Evolutionary conservation across 2,797 vertebrate species (phyloP).

Genomic region (Leontopithecus rosalia): DNA sequence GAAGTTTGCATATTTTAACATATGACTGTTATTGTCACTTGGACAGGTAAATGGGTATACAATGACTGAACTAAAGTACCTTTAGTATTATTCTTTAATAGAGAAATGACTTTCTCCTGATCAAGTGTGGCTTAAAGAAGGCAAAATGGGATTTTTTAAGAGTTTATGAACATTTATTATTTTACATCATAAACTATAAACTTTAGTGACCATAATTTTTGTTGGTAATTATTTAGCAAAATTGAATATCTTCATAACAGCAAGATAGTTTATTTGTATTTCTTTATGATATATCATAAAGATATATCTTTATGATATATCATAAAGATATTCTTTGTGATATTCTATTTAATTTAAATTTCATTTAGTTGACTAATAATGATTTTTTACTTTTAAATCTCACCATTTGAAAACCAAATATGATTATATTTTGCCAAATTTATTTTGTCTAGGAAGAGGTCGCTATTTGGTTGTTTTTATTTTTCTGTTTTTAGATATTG

Average conservation of each 20-base stretch:
- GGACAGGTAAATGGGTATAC: constrained; percentile 47
- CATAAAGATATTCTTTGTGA: too few relatives aligned
- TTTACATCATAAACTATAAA: background rate
- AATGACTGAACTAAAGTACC: constrained; percentile 37
- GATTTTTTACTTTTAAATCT: constrained; percentile 34
- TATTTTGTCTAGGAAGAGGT: background rate
- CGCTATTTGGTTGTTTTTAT: background rate
- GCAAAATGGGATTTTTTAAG: constrained; percentile 40
- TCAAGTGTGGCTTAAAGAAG: constrained; percentile 20
- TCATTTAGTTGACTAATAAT: background rate
- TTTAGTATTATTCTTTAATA: constrained; percentile 63
- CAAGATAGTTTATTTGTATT: background rate
- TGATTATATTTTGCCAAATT: background rate
- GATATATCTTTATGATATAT: too few relatives aligned
- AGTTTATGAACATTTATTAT: background rate
- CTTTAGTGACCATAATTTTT: background rate
- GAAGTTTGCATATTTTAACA: constrained; percentile 39
- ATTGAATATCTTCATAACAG: background rate
- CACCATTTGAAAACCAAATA: background rate
- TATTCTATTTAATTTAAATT: constrained; percentile 14
- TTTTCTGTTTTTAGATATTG: background rate
- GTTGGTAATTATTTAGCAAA: background rate
- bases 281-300: too few relatives aligned
- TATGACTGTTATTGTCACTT: constrained; percentile 56
- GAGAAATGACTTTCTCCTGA: background rate